phyloP scores from a whole-genome alignment of 92 coral and sea anemone species.

The Anthopleura xanthogrammica region DNA sequence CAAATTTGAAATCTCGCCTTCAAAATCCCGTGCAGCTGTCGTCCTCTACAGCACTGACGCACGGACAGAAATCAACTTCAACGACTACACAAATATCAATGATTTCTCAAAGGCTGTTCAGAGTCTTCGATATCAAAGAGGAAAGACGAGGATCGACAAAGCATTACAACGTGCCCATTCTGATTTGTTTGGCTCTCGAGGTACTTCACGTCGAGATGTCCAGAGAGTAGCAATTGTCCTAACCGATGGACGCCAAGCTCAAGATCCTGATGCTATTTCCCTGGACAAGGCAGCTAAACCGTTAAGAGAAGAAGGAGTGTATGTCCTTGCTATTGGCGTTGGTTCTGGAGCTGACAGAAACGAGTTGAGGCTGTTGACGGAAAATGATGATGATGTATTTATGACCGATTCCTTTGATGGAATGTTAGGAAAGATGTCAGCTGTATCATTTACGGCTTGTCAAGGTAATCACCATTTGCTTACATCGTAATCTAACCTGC shows the following conservation, averaged over 20 bases:
- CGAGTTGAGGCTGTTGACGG: slow-evolving; percentile 48
- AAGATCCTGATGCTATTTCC: background rate
- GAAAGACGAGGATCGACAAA: slow-evolving; percentile 46
- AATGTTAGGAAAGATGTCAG: slow-evolving; percentile 6
- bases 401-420: slow-evolving; percentile 27
- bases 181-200: slow-evolving; percentile 57
- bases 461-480: background rate
- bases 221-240: slow-evolving; percentile 64
- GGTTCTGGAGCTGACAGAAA: slow-evolving; percentile 36
- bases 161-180: slow-evolving; percentile 42
- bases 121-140: slow-evolving; percentile 34
- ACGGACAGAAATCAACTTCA: slow-evolving; percentile 26
- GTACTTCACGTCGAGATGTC: slow-evolving; percentile 60
- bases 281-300: slow-evolving; percentile 32
- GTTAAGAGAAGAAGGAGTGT: slow-evolving; percentile 46
- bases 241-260: slow-evolving; percentile 57
- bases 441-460: background rate
- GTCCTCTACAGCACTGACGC: slow-evolving; percentile 52
- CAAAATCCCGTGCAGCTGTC: slow-evolving; percentile 53
- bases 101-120: slow-evolving; percentile 37
- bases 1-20: slow-evolving; percentile 35
- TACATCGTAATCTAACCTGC: background rate
- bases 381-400: slow-evolving; percentile 48
- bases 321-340: slow-evolving; percentile 47
- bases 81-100: slow-evolving; percentile 30